These are phyloP conservation scores for Phycodurus eques DNA, from an alignment of 2,113 vertebrate species.

Conservation along the genomic window DNA sequence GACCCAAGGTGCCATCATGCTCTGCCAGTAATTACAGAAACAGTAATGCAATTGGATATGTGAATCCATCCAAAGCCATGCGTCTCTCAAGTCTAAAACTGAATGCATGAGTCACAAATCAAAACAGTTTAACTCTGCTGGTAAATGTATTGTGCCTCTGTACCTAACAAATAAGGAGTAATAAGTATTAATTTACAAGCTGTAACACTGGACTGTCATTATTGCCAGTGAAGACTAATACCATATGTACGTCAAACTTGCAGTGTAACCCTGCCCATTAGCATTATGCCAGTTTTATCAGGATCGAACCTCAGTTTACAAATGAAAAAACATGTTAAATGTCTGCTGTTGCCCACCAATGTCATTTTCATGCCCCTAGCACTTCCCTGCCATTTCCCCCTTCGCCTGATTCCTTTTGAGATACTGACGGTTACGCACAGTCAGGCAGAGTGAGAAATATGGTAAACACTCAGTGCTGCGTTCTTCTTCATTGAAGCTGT, in stretches of 20 bases:
- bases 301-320: conserved; percentile 37
- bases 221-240: conserved; percentile 5
- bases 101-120: no score
- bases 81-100: no score
- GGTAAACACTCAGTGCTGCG: conserved; percentile 34
- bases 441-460: conserved; percentile 17
- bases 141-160: no score
- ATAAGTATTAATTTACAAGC: neutral
- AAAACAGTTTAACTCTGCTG: no score
- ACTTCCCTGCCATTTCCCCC: conserved; percentile 51
- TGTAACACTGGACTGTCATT: neutral
- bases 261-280: conserved; percentile 39
- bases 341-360: conserved; percentile 36
- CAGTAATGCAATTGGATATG: no score
- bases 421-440: conserved; percentile 40
- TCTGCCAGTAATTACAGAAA: no score
- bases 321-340: conserved; percentile 45
- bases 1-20: no score
- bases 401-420: conserved; percentile 50
- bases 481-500: conserved; percentile 49
- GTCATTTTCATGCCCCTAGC: conserved; percentile 41
- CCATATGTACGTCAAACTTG: conserved; percentile 33
- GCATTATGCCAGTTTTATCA: conserved; percentile 42
- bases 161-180: no score
- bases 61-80: no score